These are phyloP conservation scores for Lepidothrix coronata DNA, from an alignment of 2,113 vertebrate species.

Conservation along the genomic window DNA sequence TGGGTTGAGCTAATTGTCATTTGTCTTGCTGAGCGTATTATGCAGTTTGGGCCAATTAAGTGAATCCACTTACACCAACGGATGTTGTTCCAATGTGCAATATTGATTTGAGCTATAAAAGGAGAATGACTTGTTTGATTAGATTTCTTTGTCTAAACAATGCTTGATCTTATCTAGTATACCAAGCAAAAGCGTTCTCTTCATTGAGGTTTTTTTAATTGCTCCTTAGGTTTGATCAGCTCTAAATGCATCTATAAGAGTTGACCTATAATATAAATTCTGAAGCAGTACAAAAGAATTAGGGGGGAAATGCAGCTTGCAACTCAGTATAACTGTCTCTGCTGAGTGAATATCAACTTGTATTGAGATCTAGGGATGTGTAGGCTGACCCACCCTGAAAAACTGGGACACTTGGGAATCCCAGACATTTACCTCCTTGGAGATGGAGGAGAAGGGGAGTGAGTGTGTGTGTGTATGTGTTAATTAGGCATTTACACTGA, in stretches of 20 bases:
- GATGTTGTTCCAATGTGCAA: conserved; percentile 52
- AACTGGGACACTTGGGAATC: conserved; percentile 13
- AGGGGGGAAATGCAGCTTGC: neutral
- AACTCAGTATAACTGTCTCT: neutral
- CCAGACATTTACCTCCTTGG: neutral
- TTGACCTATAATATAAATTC: neutral
- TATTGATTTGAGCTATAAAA: conserved; percentile 66
- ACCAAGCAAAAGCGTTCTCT: neutral
- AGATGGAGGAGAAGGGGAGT: neutral
- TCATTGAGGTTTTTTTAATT: neutral
- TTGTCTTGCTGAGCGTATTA: conserved; percentile 70
- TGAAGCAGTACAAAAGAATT: neutral
- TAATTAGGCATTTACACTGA: conserved; percentile 59
- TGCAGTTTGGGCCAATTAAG: conserved; percentile 64
- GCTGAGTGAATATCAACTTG: neutral
- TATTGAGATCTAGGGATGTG: neutral
- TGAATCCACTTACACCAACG: conserved; percentile 53
- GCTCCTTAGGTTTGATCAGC: neutral
- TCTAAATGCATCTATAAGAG: neutral
- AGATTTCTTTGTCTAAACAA: conserved; percentile 48
- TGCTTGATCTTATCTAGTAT: neutral
- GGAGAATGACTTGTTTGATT: conserved; percentile 50
- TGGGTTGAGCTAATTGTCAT: conserved; percentile 68
- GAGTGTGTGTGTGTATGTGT: neutral
- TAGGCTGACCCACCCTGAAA: conserved; percentile 7